Evolutionary conservation across 2,113 vertebrate species (phyloP).

Genomic region (Eulacestoma nigropectus): DNA sequence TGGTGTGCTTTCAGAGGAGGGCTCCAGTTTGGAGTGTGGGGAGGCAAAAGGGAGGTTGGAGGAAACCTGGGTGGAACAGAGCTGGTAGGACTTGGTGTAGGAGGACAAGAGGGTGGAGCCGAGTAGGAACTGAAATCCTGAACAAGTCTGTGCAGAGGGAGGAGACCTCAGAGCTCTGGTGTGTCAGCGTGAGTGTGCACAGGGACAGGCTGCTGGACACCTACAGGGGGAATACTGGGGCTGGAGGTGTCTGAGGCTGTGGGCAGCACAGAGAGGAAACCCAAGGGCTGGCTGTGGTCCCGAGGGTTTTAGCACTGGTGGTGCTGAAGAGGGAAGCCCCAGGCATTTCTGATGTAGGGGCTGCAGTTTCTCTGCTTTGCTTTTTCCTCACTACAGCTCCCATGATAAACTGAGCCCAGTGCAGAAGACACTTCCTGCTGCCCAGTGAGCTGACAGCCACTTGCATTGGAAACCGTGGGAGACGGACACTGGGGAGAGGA

Average conservation of each 20-base stretch:
- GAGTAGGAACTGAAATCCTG: background rate
- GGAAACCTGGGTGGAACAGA: background rate
- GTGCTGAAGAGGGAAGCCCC: background rate
- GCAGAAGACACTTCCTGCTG: background rate
- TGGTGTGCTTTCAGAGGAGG: background rate
- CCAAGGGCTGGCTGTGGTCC: background rate
- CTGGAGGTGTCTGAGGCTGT: background rate
- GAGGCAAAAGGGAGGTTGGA: background rate
- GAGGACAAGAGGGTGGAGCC: conserved; percentile 3
- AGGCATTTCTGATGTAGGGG: background rate
- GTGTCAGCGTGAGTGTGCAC: background rate
- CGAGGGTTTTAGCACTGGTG: background rate
- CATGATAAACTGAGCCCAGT: accelerated
- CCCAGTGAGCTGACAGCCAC: accelerated
- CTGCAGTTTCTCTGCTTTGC: background rate
- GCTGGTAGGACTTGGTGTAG: background rate
- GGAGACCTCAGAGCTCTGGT: background rate
- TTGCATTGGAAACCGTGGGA: accelerated
- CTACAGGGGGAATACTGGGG: accelerated
- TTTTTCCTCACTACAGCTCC: background rate
- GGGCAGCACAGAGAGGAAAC: accelerated
- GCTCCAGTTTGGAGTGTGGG: background rate
- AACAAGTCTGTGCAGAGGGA: background rate
- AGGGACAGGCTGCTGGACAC: background rate
- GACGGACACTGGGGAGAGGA: background rate